Base-by-base conservation (phyloP, 1,140 invertebrate genomes). In the Hycleus cichorii region DNA sequence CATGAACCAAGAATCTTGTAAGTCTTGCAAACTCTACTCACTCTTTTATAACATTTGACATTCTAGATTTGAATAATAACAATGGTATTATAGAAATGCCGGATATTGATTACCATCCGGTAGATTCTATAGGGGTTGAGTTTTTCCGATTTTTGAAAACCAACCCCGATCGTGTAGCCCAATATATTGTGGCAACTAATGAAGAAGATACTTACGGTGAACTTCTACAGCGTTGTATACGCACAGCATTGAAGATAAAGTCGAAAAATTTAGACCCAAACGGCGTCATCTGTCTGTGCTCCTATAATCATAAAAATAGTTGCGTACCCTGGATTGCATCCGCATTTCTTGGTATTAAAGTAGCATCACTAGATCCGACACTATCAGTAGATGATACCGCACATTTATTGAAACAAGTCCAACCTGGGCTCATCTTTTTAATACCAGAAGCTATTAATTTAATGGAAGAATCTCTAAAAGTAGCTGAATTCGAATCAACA, bases 341-440 rank as follows among this genome's bases (percentile, higher is more conserved):
- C 0, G 11, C 53, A 11, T 66, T 66, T 25, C 32, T 63, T 39
- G 59, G 57, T n/a, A 25, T 53, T 2, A 59, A 51, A 10, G 43
- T 56, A 3, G 27, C 57, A 18, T 40, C 62, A 24, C 26, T 66
- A 25, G 64, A 66, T 44, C 57, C 59, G 44, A 48, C 59, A 1
- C 40, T 66, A 6, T 57, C 62, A 7, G 3, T 26, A 5, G 12
- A 44, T 4, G 64, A 66, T n/a, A 39, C 45, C 3, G 44, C 27
- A 9, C 27, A 61, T 45, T 32, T 65, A 24, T 38, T 65, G 5
- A 52, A 56, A 4, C 52, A 58, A 38, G 50, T 63, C 1, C 10
- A 48, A 45, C 64, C 64, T 5, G 60, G 48, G 10, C 48, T 65
- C 4, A 43, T 65, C 12, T 63, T 65, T 49, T 10, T 54, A 3